Conservation (phyloP, 2,888 invertebrate species). For the Phasia obesa region DNA sequence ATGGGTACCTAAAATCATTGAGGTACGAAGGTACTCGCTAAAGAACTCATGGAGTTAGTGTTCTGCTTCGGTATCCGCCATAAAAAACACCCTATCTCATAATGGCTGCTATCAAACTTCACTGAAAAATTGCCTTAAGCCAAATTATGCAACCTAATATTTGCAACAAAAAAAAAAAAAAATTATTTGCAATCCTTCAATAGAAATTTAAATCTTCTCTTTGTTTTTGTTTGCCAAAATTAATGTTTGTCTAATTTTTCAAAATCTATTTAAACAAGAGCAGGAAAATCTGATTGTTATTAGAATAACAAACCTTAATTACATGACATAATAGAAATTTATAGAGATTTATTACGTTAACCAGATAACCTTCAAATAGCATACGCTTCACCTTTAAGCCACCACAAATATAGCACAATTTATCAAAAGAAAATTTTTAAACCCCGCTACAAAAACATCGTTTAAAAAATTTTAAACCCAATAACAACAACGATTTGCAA, state of each 20-base stretch:
- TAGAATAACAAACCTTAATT: conserved; percentile 36
- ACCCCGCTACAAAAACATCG: neutral
- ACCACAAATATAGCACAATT: conserved; percentile 12
- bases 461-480: conserved; percentile 17
- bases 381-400: conserved; percentile 16
- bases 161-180: no score
- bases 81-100: no score
- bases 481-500: conserved; percentile 45
- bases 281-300: neutral
- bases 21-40: no score
- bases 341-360: conserved; percentile 44
- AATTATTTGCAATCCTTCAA: no score
- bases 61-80: no score
- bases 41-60: no score
- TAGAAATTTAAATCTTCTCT: no score
- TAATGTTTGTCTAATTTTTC: neutral
- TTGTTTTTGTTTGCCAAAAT: no score
- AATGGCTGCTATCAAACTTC: no score
- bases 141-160: no score
- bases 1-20: no score
- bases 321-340: conserved; percentile 54
- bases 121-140: no score
- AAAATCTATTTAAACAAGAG: neutral
- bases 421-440: neutral
- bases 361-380: conserved; percentile 21